A percentile compares a stretch with the other conserved stretches of the same genome.
phyloP scores from a whole-genome alignment of 2,888 invertebrate genomes.

The Drosophila anceps region DNA sequence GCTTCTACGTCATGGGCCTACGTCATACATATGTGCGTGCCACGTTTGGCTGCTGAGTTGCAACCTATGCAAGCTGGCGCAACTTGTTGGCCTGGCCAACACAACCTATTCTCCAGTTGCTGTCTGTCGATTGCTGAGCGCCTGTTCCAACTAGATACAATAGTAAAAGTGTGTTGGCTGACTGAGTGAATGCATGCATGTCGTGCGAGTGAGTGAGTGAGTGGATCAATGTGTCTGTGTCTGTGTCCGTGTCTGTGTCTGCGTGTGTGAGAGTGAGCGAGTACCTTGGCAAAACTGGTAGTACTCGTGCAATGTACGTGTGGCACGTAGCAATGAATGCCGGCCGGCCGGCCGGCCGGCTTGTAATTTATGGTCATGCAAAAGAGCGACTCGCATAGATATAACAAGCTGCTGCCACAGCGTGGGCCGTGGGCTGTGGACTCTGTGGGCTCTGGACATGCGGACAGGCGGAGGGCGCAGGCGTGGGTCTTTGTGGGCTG shows the following conservation, averaged over 20 bases:
- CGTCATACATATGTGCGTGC: slow-evolving; percentile 17
- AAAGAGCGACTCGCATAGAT: slow-evolving; percentile 44
- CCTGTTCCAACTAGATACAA: slow-evolving; percentile 85
- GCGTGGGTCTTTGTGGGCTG: slow-evolving; percentile 9
- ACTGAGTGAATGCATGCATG: slow-evolving; percentile 22
- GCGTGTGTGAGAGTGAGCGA: slow-evolving; percentile 14
- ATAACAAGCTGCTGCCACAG: slow-evolving; percentile 41
- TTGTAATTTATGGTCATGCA: slow-evolving; percentile 69
- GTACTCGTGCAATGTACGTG: slow-evolving; percentile 37
- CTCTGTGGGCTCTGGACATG: slow-evolving; percentile 11
- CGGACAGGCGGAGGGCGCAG: neutral
- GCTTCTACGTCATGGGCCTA: slow-evolving; percentile 15
- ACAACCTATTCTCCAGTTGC: slow-evolving; percentile 32
- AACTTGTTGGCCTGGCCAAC: slow-evolving; percentile 70
- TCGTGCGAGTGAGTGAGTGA: slow-evolving; percentile 25
- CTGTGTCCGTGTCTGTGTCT: too few species aligned
- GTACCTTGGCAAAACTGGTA: slow-evolving; percentile 55
- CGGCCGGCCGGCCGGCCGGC: slow-evolving; percentile 77
- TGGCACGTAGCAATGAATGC: slow-evolving; percentile 59
- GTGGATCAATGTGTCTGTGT: slow-evolving; percentile 15
- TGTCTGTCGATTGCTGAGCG: slow-evolving; percentile 76
- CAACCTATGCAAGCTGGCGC: slow-evolving; percentile 37
- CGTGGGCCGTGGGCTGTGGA: slow-evolving; percentile 58
- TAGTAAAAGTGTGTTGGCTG: slow-evolving; percentile 82
- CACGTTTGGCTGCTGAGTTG: slow-evolving; percentile 29